Evolutionary conservation across 1,140 invertebrate species (phyloP).

Genomic region (Armadillidium nasatum): DNA sequence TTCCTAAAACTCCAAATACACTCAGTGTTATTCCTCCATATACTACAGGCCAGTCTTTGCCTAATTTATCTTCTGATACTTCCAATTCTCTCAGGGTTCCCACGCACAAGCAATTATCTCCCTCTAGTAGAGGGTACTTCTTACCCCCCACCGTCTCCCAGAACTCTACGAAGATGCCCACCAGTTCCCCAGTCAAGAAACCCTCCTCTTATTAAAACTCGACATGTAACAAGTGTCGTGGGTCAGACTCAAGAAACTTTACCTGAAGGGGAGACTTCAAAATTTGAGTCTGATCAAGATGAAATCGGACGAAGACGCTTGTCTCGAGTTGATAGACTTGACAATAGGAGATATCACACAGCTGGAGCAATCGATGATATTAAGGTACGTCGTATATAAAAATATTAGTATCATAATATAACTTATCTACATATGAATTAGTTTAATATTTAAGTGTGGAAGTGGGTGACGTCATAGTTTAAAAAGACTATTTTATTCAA

Average conservation of each 20-base stretch:
- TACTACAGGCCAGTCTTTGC: slow-evolving; percentile 65
- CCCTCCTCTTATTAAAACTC: slow-evolving; percentile 66
- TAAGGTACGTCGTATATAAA: slow-evolving; percentile 51
- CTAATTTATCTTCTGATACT: slow-evolving; percentile 61
- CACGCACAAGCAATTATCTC: slow-evolving; percentile 42
- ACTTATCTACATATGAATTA: not conserved
- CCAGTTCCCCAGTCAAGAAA: slow-evolving; percentile 64
- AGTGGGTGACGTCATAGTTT: not conserved
- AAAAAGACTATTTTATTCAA: not conserved
- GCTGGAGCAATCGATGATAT: slow-evolving; percentile 64
- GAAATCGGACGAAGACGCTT: slow-evolving; percentile 51
- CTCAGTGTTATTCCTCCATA: slow-evolving; percentile 45
- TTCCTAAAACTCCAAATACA: slow-evolving; percentile 46
- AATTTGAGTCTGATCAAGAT: slow-evolving; percentile 46
- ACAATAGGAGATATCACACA: slow-evolving; percentile 59
- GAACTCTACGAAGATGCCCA: slow-evolving; percentile 62
- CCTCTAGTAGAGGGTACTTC: slow-evolving; percentile 58
- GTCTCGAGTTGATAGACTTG: slow-evolving; percentile 53
- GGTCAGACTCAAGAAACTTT: slow-evolving; percentile 36
- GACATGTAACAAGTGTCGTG: slow-evolving; percentile 52
- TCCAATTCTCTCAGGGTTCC: slow-evolving; percentile 51
- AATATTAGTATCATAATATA: not conserved
- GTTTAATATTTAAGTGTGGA: not conserved
- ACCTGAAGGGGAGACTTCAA: not conserved
- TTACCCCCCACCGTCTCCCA: slow-evolving; percentile 70